These are phyloP conservation scores for Chamaetylas fuelleborni DNA, from an alignment of 2,113 vertebrate species.

Conservation along the genomic window DNA sequence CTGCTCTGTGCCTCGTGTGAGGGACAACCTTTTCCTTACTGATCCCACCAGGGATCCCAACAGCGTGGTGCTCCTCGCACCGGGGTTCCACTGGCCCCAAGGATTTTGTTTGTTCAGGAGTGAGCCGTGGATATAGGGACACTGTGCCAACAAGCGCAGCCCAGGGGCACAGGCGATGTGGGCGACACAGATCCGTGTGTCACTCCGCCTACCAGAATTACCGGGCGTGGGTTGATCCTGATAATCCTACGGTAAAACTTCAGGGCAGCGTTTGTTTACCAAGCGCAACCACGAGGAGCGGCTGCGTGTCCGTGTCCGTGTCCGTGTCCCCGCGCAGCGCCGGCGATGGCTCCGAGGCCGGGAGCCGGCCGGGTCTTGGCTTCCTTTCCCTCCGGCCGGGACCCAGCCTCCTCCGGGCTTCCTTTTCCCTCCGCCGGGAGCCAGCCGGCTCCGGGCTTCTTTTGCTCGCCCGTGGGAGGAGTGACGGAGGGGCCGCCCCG, in stretches of 20 bases:
- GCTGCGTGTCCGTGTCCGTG: background rate
- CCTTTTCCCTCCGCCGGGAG: background rate
- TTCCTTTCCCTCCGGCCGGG: no score
- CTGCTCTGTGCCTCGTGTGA: background rate
- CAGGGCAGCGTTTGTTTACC: background rate
- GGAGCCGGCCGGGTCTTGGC: background rate
- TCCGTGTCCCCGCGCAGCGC: background rate
- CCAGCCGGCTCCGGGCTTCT: background rate
- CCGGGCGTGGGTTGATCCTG: background rate
- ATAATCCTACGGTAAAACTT: background rate
- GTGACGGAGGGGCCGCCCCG: background rate
- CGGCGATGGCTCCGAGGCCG: rapidly evolving
- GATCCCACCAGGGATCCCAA: background rate
- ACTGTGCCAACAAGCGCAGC: background rate
- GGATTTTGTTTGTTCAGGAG: background rate
- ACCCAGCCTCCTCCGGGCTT: background rate
- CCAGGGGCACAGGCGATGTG: background rate
- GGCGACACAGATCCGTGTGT: rapidly evolving
- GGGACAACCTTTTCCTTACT: background rate
- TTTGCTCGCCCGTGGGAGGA: background rate
- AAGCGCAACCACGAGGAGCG: rapidly evolving
- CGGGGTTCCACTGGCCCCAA: rapidly evolving
- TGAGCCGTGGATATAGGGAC: rapidly evolving
- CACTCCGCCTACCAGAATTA: background rate
- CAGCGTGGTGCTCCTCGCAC: rapidly evolving